These are phyloP conservation scores for Nebria salina DNA, from an alignment of 2,888 invertebrate genomes.

Conservation along the genomic window DNA sequence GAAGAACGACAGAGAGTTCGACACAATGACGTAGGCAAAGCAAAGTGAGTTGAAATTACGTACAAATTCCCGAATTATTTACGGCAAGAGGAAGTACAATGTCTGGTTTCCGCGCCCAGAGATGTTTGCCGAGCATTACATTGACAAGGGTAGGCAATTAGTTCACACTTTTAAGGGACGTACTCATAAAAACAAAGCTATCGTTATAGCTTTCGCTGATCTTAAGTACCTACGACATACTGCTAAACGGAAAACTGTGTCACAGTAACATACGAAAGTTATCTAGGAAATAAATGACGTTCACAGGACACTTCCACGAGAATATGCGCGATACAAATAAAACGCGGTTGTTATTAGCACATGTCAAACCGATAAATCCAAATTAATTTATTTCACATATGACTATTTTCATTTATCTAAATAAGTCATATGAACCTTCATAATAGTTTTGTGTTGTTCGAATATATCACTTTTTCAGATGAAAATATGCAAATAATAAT, in stretches of 20 bases:
- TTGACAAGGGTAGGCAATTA: slow-evolving; percentile 45
- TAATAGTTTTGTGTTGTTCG: background rate
- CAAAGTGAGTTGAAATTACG: slow-evolving; percentile 27
- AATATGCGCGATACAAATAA: background rate
- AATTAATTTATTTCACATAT: background rate
- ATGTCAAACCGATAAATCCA: background rate
- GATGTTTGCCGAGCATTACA: slow-evolving; percentile 21
- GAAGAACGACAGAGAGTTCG: slow-evolving; percentile 3
- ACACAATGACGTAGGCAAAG: slow-evolving; percentile 31
- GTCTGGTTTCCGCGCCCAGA: slow-evolving; percentile 20
- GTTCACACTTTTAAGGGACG: slow-evolving; percentile 27
- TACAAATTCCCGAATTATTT: slow-evolving; percentile 41
- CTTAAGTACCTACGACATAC: background rate
- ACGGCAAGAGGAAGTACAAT: slow-evolving; percentile 22
- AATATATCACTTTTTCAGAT: background rate
- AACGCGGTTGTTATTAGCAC: background rate
- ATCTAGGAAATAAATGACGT: background rate
- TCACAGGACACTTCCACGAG: background rate
- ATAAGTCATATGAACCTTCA: no score
- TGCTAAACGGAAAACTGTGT: background rate
- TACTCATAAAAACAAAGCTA: slow-evolving; percentile 19
- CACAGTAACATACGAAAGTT: background rate
- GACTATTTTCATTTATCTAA: no score
- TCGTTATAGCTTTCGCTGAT: slow-evolving; percentile 8
- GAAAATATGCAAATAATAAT: no score